These are phyloP conservation scores for Cephus runcator DNA, from an alignment of 2,888 invertebrate species.

Conservation along the genomic window DNA sequence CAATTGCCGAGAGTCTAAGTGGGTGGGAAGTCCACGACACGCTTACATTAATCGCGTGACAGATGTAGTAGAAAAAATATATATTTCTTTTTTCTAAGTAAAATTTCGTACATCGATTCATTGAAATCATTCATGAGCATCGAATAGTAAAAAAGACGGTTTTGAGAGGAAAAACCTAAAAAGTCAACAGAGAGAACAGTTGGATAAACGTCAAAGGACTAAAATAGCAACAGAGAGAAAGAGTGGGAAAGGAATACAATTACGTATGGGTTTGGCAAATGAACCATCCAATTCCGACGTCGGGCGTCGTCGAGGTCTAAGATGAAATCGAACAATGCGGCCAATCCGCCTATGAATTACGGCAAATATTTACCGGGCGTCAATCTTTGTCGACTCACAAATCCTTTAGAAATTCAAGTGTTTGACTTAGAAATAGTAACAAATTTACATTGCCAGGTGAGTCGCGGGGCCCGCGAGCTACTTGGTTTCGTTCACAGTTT, in stretches of 20 bases:
- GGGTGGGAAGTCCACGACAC: neutral
- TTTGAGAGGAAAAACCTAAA: neutral
- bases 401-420: slow-evolving; percentile 40
- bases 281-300: neutral
- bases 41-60: neutral
- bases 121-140: neutral
- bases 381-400: slow-evolving; percentile 28
- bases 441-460: slow-evolving; percentile 40
- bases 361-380: slow-evolving; percentile 45
- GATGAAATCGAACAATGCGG: slow-evolving; percentile 23
- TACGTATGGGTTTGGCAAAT: neutral
- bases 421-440: slow-evolving; percentile 44
- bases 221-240: neutral
- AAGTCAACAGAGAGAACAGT: neutral
- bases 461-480: neutral
- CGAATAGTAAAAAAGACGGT: neutral
- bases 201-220: neutral
- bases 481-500: neutral
- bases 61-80: neutral
- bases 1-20: slow-evolving; percentile 37
- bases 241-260: neutral
- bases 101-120: neutral
- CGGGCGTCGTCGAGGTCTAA: neutral
- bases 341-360: slow-evolving; percentile 40
- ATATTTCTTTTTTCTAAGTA: neutral